Evolutionary conservation across 2,797 vertebrate genomes (phyloP).

Genomic region (Sibirionetta formosa): DNA sequence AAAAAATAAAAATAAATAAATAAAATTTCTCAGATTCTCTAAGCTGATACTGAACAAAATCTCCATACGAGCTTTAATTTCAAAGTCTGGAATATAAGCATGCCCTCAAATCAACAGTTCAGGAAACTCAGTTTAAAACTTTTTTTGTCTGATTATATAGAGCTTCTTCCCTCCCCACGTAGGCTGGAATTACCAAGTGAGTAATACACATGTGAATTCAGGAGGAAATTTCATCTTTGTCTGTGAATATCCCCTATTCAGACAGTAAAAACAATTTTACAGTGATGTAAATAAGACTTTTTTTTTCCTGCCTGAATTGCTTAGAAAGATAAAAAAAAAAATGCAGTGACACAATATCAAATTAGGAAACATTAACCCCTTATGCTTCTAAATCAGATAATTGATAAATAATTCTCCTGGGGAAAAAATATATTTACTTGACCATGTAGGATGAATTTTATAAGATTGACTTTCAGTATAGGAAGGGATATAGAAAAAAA

Average conservation of each 20-base stretch:
- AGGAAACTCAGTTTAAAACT: neutral
- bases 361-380: neutral
- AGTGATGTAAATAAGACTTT: neutral
- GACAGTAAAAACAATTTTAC: neutral
- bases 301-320: neutral
- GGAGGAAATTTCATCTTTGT: neutral
- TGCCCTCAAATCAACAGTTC: neutral
- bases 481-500: neutral
- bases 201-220: neutral
- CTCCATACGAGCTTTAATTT: neutral
- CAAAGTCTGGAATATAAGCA: neutral
- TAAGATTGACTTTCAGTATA: neutral
- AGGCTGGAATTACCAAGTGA: neutral
- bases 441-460: neutral
- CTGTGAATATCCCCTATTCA: too few species aligned
- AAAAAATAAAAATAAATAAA: neutral
- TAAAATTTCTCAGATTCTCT: neutral
- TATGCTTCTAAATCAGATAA: neutral
- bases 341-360: neutral
- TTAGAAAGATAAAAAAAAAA: neutral
- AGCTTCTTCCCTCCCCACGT: neutral
- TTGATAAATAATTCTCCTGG: neutral
- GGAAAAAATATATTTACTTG: neutral
- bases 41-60: neutral
- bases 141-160: neutral